phyloP scores from a whole-genome alignment of 2,113 vertebrate species.

The Neodontobutis hainanensis region DNA sequence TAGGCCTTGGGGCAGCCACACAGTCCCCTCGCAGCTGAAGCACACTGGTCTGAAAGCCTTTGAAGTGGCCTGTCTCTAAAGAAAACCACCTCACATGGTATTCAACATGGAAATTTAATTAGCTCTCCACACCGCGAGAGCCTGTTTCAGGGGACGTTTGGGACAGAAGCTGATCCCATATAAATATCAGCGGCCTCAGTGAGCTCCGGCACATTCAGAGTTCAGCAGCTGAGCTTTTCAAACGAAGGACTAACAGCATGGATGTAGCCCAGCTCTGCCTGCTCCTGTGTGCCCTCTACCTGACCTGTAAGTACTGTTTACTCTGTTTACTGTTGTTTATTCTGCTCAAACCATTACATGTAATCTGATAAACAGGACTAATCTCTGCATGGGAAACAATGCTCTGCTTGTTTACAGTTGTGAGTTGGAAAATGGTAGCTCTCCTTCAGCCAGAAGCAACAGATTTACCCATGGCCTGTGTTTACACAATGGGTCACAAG shows the following conservation, averaged over 20 bases:
- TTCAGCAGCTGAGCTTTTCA: constrained; percentile 51
- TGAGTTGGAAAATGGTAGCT: too few relatives aligned
- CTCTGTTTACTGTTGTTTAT: constrained; percentile 3
- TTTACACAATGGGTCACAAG: neutral
- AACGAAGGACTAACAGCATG: constrained; percentile 37
- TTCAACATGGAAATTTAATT: constrained; percentile 80
- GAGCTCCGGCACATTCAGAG: constrained; percentile 39
- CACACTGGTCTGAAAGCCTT: constrained; percentile 62
- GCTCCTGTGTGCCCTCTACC: constrained; percentile 58
- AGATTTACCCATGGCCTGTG: neutral
- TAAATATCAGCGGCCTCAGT: constrained; percentile 64
- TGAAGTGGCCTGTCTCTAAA: constrained; percentile 68
- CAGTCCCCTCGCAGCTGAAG: constrained; percentile 34
- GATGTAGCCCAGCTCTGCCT: constrained; percentile 39
- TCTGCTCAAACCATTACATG: constrained; percentile 5
- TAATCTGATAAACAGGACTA: neutral
- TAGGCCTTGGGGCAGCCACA: constrained; percentile 60
- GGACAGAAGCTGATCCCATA: constrained; percentile 43
- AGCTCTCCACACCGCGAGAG: constrained; percentile 61
- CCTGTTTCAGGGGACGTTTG: constrained; percentile 55
- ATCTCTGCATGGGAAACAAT: too few relatives aligned
- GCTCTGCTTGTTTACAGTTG: too few relatives aligned
- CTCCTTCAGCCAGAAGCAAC: too few relatives aligned
- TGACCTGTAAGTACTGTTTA: constrained; percentile 75
- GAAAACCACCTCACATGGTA: constrained; percentile 38